phyloP scores from a whole-genome alignment of 2,888 invertebrate genomes.

The Machimus rusticus region DNA sequence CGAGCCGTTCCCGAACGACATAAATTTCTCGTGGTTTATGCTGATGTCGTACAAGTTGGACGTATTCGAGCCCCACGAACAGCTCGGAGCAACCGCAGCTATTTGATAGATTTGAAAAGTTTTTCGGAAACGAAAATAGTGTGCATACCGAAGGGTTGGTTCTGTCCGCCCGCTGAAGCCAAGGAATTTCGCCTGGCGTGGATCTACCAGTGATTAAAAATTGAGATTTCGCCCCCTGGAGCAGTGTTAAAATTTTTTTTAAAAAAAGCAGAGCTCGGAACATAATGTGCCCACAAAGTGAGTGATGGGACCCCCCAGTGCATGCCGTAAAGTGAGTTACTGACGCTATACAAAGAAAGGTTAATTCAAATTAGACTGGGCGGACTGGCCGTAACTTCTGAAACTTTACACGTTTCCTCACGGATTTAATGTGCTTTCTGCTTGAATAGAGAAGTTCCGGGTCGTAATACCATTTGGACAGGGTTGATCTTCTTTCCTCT shows the following conservation, averaged over 20 bases:
- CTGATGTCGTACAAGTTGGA: neutral
- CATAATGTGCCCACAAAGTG: neutral
- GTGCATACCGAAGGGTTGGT: neutral
- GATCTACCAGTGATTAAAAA: conserved; percentile 21
- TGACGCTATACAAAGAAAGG: neutral
- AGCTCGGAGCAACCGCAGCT: neutral
- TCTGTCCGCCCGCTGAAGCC: neutral
- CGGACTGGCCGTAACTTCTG: neutral
- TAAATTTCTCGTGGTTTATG: conserved; percentile 11
- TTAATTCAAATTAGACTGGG: conserved; percentile 25
- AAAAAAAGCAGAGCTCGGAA: neutral
- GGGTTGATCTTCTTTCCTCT: conserved; percentile 9
- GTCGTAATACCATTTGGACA: conserved; percentile 24
- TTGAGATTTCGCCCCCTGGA: neutral
- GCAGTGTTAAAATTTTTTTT: neutral
- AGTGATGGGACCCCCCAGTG: conserved; percentile 5
- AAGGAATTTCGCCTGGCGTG: neutral
- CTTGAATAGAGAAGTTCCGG: conserved; percentile 31
- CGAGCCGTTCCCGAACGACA: neutral
- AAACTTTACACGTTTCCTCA: conserved; percentile 32
- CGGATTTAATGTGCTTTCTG: conserved; percentile 37
- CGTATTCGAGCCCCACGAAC: neutral
- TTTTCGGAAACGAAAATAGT: neutral
- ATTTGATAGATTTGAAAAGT: neutral
- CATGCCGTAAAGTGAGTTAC: conserved; percentile 3